A percentile compares a stretch with the other conserved stretches of the same genome.
These are phyloP conservation scores for Papilio polytes DNA, from an alignment of 1,140 invertebrate species.

Conservation along the genomic window DNA sequence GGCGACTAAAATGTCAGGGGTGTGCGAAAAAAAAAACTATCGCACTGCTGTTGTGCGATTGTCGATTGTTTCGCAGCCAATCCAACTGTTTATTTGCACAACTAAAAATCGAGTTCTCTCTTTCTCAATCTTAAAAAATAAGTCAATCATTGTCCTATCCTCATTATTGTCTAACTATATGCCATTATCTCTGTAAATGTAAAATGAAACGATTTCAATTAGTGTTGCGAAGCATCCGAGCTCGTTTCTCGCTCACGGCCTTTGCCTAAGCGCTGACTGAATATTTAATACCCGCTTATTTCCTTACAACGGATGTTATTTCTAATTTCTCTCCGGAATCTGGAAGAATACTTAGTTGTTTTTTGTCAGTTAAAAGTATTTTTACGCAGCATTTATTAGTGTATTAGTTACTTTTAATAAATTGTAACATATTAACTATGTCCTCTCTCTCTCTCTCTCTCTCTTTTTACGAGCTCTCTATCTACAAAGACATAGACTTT, in stretches of 20 bases:
- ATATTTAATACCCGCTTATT: constrained; percentile 19
- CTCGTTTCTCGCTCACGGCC: not conserved
- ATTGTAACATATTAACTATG: no score
- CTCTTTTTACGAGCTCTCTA: no score
- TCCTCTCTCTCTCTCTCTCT: no score
- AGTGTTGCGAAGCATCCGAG: not conserved
- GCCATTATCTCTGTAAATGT: not conserved
- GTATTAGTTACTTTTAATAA: no score
- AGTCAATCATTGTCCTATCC: not conserved
- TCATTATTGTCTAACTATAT: constrained; percentile 4
- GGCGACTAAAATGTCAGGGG: no score
- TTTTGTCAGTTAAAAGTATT: not conserved
- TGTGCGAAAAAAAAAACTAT: no score
- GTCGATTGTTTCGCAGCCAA: no score
- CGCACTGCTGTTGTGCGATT: no score
- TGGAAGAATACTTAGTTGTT: not conserved
- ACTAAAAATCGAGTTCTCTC: no score
- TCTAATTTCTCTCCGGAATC: not conserved
- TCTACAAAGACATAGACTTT: no score
- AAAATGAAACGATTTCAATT: constrained; percentile 17
- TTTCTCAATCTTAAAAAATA: no score
- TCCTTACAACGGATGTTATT: constrained; percentile 20
- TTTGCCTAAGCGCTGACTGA: constrained; percentile 1
- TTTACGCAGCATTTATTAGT: not conserved
- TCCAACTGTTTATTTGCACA: no score